Evolutionary conservation across 2,797 vertebrate species (phyloP), one percentile per base, ranked within the genome.

Genomic region (Leptodactylus fallax): DNA sequence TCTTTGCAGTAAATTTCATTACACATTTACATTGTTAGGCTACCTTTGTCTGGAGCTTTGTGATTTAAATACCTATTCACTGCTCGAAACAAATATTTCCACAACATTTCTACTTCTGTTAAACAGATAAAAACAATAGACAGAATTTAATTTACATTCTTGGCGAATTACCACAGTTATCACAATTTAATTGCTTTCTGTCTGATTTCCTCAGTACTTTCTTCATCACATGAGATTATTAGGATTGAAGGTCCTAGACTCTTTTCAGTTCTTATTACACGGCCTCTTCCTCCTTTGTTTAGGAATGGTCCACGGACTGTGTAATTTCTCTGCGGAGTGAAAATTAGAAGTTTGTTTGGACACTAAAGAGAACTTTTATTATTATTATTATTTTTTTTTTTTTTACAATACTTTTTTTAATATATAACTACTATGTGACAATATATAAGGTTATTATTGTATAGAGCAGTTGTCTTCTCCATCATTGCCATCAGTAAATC

Each of bases 181-280:
- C 83, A 83, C 79, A 60, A 71, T 71, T 93, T 93, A 92, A 91
- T 92, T 91, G 90, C 89, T 91, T 92, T 93, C 87, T 90, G 90
- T 91, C 91, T 91, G 85, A 92, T 81, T 82, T 92, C 16, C 9
- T 85, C 61, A 55, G 69, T 55, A 49, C 53, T 90, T 79, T 89
- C 84, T 85, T 71, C 83, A 86, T 63, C 90, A 81, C 5, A 84
- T 90, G 56, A 80, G 86, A 89, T 92, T 91, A 92, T 91, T 89
- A 90, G 83, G 87, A 92, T 67, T 90, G 85, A 92, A 91, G 90
- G 53, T 10, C 36, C 13, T 71, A 86, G 13, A 79, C 27, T 55
- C 81, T 79, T 69, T 84, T 84, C 87, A 61, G 51, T 88, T 88
- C 81, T 36, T 49, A 79, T 91, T 88, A 93, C 53, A 65, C 17